phyloP scores from a whole-genome alignment of 2,113 vertebrate genomes.

The Cryptomyrus ogoouensis region DNA sequence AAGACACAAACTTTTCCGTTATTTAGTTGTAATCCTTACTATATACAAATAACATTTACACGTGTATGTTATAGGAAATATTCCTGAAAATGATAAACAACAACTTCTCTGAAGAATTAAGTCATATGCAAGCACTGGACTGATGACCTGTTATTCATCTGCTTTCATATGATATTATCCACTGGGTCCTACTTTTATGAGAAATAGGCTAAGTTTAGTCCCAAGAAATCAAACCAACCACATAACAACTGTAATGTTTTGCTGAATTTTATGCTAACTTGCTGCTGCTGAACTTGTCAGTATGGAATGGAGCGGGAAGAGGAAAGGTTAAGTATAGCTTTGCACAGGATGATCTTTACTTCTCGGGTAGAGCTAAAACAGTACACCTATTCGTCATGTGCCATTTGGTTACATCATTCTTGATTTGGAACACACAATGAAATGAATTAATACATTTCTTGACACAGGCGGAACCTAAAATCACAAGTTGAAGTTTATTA shows the following conservation, averaged over 20 bases:
- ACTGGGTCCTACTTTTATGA: background rate
- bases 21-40: background rate
- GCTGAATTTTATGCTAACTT: background rate
- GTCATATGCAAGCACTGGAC: background rate
- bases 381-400: background rate
- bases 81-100: background rate
- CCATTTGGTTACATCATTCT: background rate
- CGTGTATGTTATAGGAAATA: background rate
- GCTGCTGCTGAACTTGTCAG: background rate
- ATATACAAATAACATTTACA: background rate
- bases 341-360: background rate
- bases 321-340: background rate
- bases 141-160: background rate
- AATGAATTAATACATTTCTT: background rate
- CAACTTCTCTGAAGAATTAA: background rate
- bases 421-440: background rate
- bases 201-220: background rate
- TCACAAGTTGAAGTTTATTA: background rate
- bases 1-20: background rate
- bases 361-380: background rate
- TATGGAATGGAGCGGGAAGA: background rate
- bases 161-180: background rate
- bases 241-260: background rate
- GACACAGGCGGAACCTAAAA: background rate
- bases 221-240: background rate